Percentiles rank a stretch among this genome's conserved stretches.
These are phyloP conservation scores for Anguilla anguilla DNA, from an alignment of 2,797 vertebrate species.

Conservation along the genomic window DNA sequence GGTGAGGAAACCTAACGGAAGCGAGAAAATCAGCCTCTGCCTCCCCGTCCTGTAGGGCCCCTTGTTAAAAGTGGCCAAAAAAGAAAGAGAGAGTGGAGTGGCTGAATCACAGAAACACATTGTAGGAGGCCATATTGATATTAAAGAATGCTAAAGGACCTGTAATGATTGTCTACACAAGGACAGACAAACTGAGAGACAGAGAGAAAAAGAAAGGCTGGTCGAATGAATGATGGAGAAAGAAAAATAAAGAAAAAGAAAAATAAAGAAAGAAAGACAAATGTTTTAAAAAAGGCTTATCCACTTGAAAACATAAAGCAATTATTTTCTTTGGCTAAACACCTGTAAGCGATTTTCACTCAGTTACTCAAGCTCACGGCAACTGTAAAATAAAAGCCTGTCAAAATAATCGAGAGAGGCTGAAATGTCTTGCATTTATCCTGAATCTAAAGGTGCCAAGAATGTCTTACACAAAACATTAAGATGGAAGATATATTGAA, in stretches of 20 bases:
- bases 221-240: not conserved
- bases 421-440: not conserved
- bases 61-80: too few species aligned
- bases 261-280: not conserved
- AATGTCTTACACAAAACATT: slow-evolving; percentile 2
- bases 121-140: not conserved
- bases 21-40: not conserved
- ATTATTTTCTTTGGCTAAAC: not conserved
- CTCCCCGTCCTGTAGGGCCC: not conserved
- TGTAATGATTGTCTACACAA: too few species aligned
- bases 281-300: not conserved
- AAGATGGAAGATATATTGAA: not conserved
- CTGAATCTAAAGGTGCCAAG: not conserved
- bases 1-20: not conserved
- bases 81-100: not conserved
- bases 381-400: not conserved
- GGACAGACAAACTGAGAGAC: not conserved
- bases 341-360: not conserved
- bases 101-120: not conserved
- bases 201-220: not conserved
- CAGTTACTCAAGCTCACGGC: not conserved
- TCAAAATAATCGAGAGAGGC: not conserved
- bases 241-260: not conserved
- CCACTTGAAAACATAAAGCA: not conserved
- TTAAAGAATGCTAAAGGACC: too few species aligned